Base-by-base conservation (phyloP, 2,888 invertebrate genomes). In the Dione juno region DNA sequence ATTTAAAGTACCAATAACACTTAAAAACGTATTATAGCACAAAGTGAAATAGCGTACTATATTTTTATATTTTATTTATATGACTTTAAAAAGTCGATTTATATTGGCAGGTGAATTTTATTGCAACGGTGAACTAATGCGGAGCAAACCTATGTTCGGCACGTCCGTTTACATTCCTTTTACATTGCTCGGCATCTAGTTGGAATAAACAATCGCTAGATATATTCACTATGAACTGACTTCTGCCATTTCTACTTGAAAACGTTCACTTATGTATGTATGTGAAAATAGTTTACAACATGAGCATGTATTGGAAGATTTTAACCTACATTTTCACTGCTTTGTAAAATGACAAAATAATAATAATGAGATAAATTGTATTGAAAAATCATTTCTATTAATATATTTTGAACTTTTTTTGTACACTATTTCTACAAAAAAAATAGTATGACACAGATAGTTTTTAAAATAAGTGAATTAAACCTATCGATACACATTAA, bases 71-170 rank as follows among this genome's bases (percentile, higher is more conserved):
- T 61, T 48, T 59, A 67, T 67, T 67, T 57, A 64, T 45, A 54
- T 67, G 59, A 54, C 61, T 54, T 64, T 64, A 73, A 74, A 72
- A 75, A 76, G 76, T 70, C 70, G 61, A 72, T 77, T 77, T 78
- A 77, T 79, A 76, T 81, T 79, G 79, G 77, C 78, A 83, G 81
- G 82, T 82, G 78, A 78, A 80, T 78, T 82, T 84, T 84, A 79
- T 79, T 78, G 78, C 79, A 79, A 77, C 78, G 81, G 78, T 77
- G 79, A 81, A 80, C 64, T 85, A 85, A 85, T 83, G 77, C 82
- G 59, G 66, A 61, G 68, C 67, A 67, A 73, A 58, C 67, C 72
- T 70, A 70, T 70, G 68, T 74, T 73, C 71, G 71, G 69, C 75
- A 76, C 73, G 70, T 75, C 50, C 72, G 70, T 64, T 75, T 71